Conservation (phyloP, 2,888 invertebrate species). For the Aleiodes testaceus region DNA sequence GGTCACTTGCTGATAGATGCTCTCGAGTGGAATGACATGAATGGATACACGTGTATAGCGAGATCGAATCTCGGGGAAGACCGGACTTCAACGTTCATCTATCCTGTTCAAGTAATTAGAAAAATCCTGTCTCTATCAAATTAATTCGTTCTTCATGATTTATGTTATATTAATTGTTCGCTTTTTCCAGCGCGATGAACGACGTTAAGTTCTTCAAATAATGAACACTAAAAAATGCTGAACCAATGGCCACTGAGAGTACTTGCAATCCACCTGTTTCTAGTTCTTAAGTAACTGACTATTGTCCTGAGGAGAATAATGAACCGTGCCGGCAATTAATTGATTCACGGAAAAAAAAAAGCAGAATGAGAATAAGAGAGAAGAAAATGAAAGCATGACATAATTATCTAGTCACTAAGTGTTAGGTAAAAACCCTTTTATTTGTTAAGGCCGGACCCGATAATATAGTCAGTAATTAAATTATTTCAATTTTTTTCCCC, state of each 20-base stretch:
- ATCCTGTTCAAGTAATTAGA: constrained; percentile 76
- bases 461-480: constrained; percentile 59
- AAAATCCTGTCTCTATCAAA: not conserved
- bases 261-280: constrained; percentile 51
- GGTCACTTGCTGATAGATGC: constrained; percentile 85
- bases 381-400: constrained; percentile 50
- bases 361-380: constrained; percentile 39
- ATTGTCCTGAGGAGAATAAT: constrained; percentile 38
- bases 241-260: constrained; percentile 51
- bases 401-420: constrained; percentile 65
- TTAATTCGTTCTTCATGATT: not conserved
- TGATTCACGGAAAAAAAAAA: constrained; percentile 38
- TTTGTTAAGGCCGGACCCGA: constrained; percentile 55
- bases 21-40: constrained; percentile 88
- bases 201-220: constrained; percentile 9
- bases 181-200: constrained; percentile 12
- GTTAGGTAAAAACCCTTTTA: constrained; percentile 57
- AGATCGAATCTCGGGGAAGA: constrained; percentile 79
- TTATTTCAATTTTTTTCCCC: constrained; percentile 50
- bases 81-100: constrained; percentile 81
- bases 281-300: constrained; percentile 50
- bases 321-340: constrained; percentile 45
- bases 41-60: constrained; percentile 84
- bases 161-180: constrained; percentile 6
- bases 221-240: constrained; percentile 20